phyloP scores from a whole-genome alignment of 2,113 vertebrate species.

The Numida meleagris region DNA sequence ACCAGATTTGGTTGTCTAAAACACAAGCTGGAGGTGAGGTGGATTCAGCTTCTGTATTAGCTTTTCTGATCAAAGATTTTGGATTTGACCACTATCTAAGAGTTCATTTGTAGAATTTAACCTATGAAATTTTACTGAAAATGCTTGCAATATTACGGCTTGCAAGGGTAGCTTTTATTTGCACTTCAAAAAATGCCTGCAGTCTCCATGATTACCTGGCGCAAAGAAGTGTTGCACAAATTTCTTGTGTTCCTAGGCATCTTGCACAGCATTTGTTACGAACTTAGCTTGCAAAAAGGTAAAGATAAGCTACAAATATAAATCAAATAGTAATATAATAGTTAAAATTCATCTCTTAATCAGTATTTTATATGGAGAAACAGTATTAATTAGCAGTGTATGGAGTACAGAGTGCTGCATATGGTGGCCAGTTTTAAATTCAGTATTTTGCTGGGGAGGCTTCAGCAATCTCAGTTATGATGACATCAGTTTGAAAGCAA shows the following conservation, averaged over 20 bases:
- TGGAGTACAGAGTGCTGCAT: background rate
- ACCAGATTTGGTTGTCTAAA: background rate
- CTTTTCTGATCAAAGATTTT: background rate
- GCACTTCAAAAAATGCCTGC: background rate
- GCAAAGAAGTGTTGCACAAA: background rate
- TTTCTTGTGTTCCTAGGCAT: background rate
- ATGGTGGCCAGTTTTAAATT: background rate
- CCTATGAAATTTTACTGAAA: background rate
- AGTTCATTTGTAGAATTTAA: background rate
- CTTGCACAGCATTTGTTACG: background rate
- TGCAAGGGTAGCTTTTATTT: background rate
- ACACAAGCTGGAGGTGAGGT: background rate
- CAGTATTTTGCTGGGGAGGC: background rate
- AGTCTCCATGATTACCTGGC: background rate
- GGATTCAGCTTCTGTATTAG: background rate
- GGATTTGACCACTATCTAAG: background rate
- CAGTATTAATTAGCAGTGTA: background rate
- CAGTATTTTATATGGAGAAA: background rate
- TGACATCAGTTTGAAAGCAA: background rate
- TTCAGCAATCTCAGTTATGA: background rate
- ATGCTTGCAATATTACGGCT: background rate
- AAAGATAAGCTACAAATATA: background rate
- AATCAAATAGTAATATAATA: background rate
- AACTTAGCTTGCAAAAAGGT: background rate
- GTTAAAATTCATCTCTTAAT: background rate